Evolutionary conservation across 2,113 vertebrate genomes (phyloP).

Genomic region (Nesogale talazaci): DNA sequence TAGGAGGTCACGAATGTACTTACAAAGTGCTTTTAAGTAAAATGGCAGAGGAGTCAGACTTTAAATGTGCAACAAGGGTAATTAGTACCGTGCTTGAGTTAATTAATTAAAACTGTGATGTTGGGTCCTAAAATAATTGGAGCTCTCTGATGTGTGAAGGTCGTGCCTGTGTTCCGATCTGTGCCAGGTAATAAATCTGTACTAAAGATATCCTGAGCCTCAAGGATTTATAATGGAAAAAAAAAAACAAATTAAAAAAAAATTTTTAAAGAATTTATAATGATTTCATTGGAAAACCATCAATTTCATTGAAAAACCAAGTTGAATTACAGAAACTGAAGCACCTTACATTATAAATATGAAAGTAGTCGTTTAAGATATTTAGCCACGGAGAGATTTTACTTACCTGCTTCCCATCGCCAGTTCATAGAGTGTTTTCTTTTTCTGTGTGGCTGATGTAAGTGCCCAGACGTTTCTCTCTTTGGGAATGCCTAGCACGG

Average conservation of each 20-base stretch:
- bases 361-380: not conserved
- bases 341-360: not conserved
- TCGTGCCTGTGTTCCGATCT: constrained; percentile 28
- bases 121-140: constrained; percentile 65
- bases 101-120: constrained; percentile 67
- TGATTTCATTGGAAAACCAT: not conserved
- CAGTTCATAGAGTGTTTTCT: not conserved
- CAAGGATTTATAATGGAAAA: constrained; percentile 36
- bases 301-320: not conserved
- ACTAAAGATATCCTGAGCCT: constrained; percentile 32
- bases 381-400: not conserved
- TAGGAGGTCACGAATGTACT: constrained; percentile 58
- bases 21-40: constrained; percentile 51
- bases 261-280: constrained; percentile 36
- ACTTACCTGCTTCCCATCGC: not conserved
- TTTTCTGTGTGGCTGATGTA: not conserved
- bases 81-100: constrained; percentile 63
- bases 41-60: constrained; percentile 63
- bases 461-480: not conserved
- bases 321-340: not conserved
- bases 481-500: constrained; percentile 30
- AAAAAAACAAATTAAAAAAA: too few relatives aligned
- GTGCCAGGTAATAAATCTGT: constrained; percentile 39
- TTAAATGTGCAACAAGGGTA: constrained; percentile 59
- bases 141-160: constrained; percentile 58